Percentiles rank a stretch among this genome's conserved stretches.
phyloP scores from a whole-genome alignment of 1,140 invertebrate species.

The Zaprionus lachaisei region DNA sequence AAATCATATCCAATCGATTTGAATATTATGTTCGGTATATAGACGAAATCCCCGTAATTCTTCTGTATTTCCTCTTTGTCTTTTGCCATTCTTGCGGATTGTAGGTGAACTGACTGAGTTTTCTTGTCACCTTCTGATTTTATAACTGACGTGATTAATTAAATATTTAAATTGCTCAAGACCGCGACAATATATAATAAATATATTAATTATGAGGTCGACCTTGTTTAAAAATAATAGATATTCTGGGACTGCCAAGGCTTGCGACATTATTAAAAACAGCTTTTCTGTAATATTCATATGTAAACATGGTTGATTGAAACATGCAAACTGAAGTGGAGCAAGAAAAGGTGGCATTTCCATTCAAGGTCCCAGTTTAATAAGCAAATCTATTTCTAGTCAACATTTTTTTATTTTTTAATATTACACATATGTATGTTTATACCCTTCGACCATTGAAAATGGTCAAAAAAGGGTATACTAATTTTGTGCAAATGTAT shows the following conservation, averaged over 20 bases:
- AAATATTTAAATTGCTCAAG: conserved; percentile 4
- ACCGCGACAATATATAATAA: neutral
- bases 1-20: conserved; percentile 54
- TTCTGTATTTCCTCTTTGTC: neutral
- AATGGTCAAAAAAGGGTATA: too few species aligned
- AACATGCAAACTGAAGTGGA: too few species aligned
- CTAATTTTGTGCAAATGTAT: too few species aligned
- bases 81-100: conserved; percentile 9
- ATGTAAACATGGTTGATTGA: too few species aligned
- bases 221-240: neutral
- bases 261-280: too few species aligned
- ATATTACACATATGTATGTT: too few species aligned
- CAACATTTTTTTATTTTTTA: too few species aligned
- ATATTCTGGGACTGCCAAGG: neutral
- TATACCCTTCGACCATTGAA: too few species aligned
- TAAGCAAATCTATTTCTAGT: too few species aligned
- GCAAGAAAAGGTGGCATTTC: too few species aligned
- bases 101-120: neutral
- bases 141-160: conserved; percentile 6
- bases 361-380: too few species aligned
- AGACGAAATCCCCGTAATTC: conserved; percentile 50
- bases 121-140: neutral
- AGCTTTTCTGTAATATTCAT: too few species aligned
- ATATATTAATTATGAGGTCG: neutral
- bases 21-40: conserved; percentile 46